phyloP scores from a whole-genome alignment of 1,140 invertebrate species.

The Pygmarrhopalites habei region DNA sequence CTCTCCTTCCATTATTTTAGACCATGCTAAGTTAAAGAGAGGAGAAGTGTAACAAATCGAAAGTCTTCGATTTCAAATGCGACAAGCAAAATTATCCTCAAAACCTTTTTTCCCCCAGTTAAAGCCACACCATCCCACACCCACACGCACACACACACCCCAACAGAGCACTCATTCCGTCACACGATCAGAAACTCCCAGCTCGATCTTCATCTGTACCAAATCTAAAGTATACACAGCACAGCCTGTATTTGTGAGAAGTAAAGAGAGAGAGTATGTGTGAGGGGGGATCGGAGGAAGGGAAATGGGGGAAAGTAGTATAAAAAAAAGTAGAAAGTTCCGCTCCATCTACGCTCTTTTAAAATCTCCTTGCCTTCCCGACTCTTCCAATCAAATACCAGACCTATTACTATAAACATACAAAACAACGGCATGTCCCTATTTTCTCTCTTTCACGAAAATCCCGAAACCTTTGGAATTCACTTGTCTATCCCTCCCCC shows the following conservation, averaged over 20 bases:
- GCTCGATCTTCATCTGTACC: no score
- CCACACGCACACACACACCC: neutral
- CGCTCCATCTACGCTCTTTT: slow-evolving; percentile 3
- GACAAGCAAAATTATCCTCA: slow-evolving; percentile 15
- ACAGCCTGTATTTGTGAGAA: no score
- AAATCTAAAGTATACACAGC: no score
- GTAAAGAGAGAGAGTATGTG: no score
- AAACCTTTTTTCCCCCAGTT: slow-evolving; percentile 9
- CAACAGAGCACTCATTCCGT: no score
- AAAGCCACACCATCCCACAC: neutral
- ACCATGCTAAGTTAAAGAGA: neutral
- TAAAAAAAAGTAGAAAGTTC: neutral
- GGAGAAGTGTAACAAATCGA: slow-evolving; percentile 15
- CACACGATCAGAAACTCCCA: no score
- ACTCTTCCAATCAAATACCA: slow-evolving; percentile 7
- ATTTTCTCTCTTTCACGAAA: neutral
- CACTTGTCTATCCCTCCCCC: neutral
- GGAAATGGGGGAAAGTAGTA: no score
- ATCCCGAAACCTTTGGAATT: neutral
- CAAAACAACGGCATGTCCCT: no score
- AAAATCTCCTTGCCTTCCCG: neutral
- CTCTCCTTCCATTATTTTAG: slow-evolving; percentile 3
- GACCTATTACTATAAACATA: slow-evolving; percentile 1
- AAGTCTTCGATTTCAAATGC: slow-evolving; percentile 11
- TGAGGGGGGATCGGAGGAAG: no score